Conservation (phyloP, 2,797 vertebrate species). For the Sitta carolinensis region DNA sequence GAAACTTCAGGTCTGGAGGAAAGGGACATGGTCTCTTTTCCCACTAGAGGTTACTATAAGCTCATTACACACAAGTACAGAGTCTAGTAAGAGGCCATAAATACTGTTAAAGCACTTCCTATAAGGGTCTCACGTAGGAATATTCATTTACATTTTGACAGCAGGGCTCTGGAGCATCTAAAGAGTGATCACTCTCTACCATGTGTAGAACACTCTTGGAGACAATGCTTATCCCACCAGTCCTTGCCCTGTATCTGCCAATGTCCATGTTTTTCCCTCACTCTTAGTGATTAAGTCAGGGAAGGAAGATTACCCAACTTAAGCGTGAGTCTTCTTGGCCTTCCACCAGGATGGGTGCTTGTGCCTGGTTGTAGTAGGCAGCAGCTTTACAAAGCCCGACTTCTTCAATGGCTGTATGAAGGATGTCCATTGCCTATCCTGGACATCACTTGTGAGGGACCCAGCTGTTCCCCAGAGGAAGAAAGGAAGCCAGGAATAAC, state of each 20-base stretch:
- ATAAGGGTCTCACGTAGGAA: neutral
- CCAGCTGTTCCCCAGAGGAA: neutral
- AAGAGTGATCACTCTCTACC: neutral
- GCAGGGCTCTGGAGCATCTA: neutral
- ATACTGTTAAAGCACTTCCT: neutral
- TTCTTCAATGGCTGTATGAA: neutral
- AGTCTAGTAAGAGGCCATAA: neutral
- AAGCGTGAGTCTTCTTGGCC: neutral
- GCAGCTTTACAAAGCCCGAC: neutral
- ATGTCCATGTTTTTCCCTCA: neutral
- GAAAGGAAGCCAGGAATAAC: neutral
- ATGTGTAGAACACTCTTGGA: neutral
- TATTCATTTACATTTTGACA: neutral
- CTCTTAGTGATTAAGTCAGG: neutral
- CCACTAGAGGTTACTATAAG: neutral
- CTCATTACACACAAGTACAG: neutral
- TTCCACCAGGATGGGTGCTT: neutral
- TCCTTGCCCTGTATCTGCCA: neutral
- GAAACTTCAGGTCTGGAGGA: neutral
- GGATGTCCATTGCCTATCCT: rapidly evolving
- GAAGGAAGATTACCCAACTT: neutral
- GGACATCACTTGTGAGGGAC: neutral
- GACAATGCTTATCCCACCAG: neutral
- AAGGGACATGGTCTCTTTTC: neutral
- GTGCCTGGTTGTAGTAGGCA: neutral